These are phyloP conservation scores for Telenomus remus DNA, from an alignment of 1,140 invertebrate species.

Conservation along the genomic window DNA sequence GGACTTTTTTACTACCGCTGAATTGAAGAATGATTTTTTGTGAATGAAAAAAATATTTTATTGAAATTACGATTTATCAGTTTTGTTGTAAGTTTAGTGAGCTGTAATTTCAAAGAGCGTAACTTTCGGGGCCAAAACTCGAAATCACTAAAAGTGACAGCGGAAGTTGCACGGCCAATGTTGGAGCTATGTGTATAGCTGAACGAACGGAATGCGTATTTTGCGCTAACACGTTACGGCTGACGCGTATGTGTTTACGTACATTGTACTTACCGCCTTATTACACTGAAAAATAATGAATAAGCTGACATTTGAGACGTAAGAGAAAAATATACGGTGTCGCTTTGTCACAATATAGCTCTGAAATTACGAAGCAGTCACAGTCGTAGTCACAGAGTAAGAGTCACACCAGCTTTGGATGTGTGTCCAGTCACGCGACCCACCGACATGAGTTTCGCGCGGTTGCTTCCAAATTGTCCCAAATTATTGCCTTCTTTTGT, in stretches of 20 bases:
- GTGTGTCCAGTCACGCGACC: constrained; percentile 67
- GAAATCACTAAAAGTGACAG: constrained; percentile 28
- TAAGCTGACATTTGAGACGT: constrained; percentile 58
- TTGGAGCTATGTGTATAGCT: constrained; percentile 14
- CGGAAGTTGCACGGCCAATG: constrained; percentile 63
- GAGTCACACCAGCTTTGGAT: constrained; percentile 63
- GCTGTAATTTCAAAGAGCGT: no score
- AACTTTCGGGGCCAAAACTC: no score
- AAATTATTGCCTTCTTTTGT: constrained; percentile 76
- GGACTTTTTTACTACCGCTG: no score
- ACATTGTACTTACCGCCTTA: constrained; percentile 62
- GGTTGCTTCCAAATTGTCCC: constrained; percentile 73
- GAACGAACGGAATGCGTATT: neutral
- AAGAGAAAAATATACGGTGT: constrained; percentile 63
- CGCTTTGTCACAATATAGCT: constrained; percentile 58
- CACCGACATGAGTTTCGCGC: constrained; percentile 67
- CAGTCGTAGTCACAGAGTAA: constrained; percentile 61
- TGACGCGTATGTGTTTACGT: constrained; percentile 51
- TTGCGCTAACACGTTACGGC: constrained; percentile 23
- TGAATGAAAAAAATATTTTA: no score
- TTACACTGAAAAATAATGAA: constrained; percentile 63
- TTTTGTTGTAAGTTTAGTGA: no score
- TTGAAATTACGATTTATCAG: no score
- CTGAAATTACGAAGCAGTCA: constrained; percentile 55
- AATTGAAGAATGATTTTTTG: no score